phyloP scores from a whole-genome alignment of 2,113 vertebrate species.

The Ammodytes marinus region DNA sequence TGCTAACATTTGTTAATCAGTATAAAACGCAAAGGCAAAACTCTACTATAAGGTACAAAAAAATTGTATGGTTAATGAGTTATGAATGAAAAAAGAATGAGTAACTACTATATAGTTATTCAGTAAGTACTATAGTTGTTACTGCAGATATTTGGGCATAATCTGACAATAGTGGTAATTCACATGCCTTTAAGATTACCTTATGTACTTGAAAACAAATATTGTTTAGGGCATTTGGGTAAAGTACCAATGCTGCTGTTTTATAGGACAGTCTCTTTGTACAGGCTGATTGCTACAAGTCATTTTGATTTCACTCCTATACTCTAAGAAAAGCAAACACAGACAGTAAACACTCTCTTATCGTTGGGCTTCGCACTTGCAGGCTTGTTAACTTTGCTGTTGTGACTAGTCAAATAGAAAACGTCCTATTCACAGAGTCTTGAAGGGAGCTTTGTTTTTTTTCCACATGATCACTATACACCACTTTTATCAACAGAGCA shows the following conservation, averaged over 20 bases:
- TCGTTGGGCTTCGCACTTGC: background rate
- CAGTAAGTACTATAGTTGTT: too few relatives aligned
- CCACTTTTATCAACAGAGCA: constrained; percentile 34
- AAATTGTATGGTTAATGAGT: too few relatives aligned
- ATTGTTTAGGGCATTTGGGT: background rate
- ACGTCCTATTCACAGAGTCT: constrained; percentile 15
- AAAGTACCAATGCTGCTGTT: background rate
- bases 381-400: constrained; percentile 25
- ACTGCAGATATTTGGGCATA: too few relatives aligned
- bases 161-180: background rate
- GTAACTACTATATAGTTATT: too few relatives aligned
- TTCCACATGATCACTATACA: constrained; percentile 28
- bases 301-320: background rate
- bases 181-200: too few relatives aligned
- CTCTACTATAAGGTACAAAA: too few relatives aligned
- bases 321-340: background rate
- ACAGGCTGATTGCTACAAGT: too few relatives aligned
- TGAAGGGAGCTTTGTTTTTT: constrained; percentile 18
- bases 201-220: background rate
- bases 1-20: background rate
- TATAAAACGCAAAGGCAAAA: too few relatives aligned
- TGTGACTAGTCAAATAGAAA: constrained; percentile 22
- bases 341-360: background rate
- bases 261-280: background rate
- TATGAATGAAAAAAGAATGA: too few relatives aligned